These are phyloP conservation scores for Brachymystax lenok DNA, from an alignment of 2,797 vertebrate genomes.

Conservation along the genomic window DNA sequence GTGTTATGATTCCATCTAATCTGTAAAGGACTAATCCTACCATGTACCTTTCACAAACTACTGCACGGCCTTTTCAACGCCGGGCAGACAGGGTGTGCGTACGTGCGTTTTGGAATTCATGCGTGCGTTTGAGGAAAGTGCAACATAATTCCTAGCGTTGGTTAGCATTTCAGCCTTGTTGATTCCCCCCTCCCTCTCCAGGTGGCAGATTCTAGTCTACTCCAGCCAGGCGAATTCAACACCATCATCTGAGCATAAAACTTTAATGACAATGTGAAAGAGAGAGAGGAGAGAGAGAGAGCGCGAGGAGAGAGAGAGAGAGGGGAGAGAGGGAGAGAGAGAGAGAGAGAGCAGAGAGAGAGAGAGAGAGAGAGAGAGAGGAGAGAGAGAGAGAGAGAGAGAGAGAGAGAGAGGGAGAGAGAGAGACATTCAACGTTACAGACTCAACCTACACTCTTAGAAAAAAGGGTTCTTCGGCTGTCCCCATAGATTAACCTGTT, in stretches of 20 bases:
- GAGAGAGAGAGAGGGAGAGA: background rate
- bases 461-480: too few species aligned
- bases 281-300: background rate
- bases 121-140: too few species aligned
- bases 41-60: background rate
- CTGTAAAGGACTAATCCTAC: background rate
- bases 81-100: background rate
- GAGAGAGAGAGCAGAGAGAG: background rate
- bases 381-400: background rate
- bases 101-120: too few species aligned
- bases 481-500: too few species aligned
- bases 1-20: background rate
- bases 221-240: conserved; percentile 33
- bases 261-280: conserved; percentile 27
- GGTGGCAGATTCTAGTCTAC: background rate
- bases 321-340: too few species aligned
- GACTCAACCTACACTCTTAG: conserved; percentile 22
- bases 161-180: conserved; percentile 34
- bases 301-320: background rate
- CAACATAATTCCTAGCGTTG: conserved; percentile 25
- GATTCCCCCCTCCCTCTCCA: background rate
- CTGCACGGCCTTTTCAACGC: background rate
- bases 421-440: conserved; percentile 34
- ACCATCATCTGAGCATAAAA: conserved; percentile 25
- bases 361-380: conserved; percentile 7